A percentile compares a stretch with the other conserved stretches of the same genome.
These are phyloP conservation scores for Micoletzkya japonica DNA, from an alignment of 2,888 invertebrate species.

Conservation along the genomic window DNA sequence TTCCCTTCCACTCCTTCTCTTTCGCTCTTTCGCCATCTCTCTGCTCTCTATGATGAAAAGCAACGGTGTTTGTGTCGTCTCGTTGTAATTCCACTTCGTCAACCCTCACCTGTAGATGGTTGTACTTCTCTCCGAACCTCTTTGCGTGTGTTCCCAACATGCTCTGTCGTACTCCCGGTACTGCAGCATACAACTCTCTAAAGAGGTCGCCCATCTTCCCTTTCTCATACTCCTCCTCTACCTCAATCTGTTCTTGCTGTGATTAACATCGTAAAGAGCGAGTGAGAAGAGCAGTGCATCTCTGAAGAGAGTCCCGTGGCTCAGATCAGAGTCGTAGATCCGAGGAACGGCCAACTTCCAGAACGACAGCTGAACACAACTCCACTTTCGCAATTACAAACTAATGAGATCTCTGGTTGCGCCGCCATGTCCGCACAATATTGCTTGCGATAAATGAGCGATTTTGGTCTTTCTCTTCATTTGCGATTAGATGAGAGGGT, in stretches of 20 bases:
- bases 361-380: slow-evolving; percentile 45
- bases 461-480: no score
- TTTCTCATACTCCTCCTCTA: no score
- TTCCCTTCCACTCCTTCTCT: no score
- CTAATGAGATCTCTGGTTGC: no score
- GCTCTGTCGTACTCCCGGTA: slow-evolving; percentile 54
- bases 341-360: slow-evolving; percentile 53
- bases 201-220: neutral
- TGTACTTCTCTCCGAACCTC: slow-evolving; percentile 52
- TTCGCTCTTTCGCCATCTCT: no score
- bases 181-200: slow-evolving; percentile 58
- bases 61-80: no score
- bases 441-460: no score
- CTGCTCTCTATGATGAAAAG: no score
- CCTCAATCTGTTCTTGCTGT: slow-evolving; percentile 50
- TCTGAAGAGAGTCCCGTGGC: slow-evolving; percentile 49
- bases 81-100: no score
- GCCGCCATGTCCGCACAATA: no score
- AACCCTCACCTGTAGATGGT: slow-evolving; percentile 45
- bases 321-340: slow-evolving; percentile 54
- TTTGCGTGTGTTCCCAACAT: slow-evolving; percentile 57
- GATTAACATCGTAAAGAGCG: slow-evolving; percentile 56
- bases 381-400: neutral
- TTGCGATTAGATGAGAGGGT: no score
- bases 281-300: slow-evolving; percentile 54